Percentiles rank a stretch among this genome's conserved stretches.
Conservation (phyloP, 2,797 vertebrate genomes). For the Propithecus perrieri region DNA sequence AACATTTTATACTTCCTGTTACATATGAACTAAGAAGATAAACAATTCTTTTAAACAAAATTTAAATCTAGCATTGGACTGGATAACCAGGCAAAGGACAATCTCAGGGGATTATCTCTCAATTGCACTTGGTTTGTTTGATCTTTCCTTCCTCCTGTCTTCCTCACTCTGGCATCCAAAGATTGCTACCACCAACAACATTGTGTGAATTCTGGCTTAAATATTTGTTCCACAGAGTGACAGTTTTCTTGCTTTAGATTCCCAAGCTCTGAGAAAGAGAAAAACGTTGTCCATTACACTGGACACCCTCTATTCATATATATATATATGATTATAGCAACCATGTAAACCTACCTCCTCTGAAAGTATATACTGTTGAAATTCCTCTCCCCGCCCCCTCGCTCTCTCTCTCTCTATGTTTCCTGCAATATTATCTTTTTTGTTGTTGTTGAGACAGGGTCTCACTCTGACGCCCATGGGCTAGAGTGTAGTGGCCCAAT, state of each 20-base stretch:
- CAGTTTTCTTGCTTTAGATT: constrained; percentile 1
- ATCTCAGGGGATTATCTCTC: not conserved
- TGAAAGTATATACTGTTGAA: not conserved
- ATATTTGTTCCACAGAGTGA: not conserved
- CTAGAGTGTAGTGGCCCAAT: no score
- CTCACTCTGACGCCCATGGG: no score
- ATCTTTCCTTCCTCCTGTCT: not conserved
- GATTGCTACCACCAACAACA: not conserved
- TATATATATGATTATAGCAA: not conserved
- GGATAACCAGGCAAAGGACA: not conserved
- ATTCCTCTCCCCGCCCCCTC: not conserved
- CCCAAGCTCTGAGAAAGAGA: not conserved
- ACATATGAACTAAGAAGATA: not conserved
- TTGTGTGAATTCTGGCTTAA: not conserved
- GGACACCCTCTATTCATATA: not conserved
- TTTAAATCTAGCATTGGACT: not conserved
- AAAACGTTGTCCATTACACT: not conserved
- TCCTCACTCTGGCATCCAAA: not conserved
- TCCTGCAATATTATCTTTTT: not conserved
- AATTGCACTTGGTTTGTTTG: not conserved
- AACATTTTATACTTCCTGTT: not conserved
- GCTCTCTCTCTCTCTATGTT: not conserved
- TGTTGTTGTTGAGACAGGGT: not conserved
- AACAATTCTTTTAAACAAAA: not conserved
- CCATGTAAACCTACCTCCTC: not conserved